A percentile compares a stretch with the other conserved stretches of the same genome.
phyloP scores from a whole-genome alignment of 2,113 vertebrate genomes.

The Rhabdornis inornatus region DNA sequence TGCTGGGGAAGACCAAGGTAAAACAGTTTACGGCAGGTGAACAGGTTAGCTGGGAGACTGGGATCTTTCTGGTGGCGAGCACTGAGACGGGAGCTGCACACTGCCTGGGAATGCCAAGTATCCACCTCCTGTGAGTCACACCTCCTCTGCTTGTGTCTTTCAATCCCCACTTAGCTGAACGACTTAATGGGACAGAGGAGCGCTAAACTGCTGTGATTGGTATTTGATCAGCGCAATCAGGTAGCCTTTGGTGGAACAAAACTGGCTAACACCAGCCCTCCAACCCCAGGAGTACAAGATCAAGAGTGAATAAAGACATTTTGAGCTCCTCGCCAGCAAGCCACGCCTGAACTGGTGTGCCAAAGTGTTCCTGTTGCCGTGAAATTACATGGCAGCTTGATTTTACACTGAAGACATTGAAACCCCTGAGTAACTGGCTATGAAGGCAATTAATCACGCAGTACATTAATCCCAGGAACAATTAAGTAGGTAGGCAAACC shows the following conservation, averaged over 20 bases:
- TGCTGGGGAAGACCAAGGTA: not conserved
- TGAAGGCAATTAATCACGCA: slow-evolving; percentile 22
- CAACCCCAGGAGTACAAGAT: not conserved
- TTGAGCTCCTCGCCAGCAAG: not conserved
- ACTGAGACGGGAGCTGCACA: not conserved
- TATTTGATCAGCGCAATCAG: not conserved
- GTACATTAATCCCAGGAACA: not conserved
- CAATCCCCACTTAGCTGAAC: not conserved
- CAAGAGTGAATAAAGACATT: not conserved
- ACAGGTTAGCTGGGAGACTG: not conserved
- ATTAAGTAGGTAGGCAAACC: not conserved
- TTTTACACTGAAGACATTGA: not conserved
- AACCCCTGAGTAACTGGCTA: not conserved
- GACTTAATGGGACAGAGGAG: not conserved
- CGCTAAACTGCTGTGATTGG: not conserved
- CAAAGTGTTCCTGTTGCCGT: not conserved
- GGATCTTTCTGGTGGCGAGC: not conserved
- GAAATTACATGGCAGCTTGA: not conserved
- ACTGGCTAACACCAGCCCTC: not conserved
- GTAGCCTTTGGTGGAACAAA: not conserved
- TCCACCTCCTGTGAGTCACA: not conserved
- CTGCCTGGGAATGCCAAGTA: not conserved
- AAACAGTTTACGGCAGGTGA: not conserved
- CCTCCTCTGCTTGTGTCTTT: not conserved
- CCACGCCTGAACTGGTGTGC: not conserved